Conservation (phyloP, 2,113 vertebrate species). For the Callorhinus ursinus region DNA sequence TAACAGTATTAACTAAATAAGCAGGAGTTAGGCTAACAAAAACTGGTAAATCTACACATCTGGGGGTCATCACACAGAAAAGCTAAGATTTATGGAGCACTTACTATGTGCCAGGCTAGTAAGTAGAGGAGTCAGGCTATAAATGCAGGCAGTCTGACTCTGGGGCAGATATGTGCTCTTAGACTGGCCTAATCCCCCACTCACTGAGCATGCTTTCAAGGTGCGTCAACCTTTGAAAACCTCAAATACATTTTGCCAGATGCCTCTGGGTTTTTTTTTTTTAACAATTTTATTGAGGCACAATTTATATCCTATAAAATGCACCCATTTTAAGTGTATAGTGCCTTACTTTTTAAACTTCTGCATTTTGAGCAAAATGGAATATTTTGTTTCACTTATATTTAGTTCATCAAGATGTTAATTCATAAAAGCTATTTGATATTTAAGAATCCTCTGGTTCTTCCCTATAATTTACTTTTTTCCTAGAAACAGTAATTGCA, state of each 20-base stretch:
- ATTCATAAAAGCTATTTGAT: neutral
- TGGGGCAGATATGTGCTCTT: neutral
- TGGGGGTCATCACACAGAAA: neutral
- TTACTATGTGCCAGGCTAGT: neutral
- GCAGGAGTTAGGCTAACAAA: neutral
- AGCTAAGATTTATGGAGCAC: neutral
- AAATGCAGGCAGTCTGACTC: neutral
- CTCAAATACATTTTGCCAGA: conserved; percentile 10
- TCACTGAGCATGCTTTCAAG: neutral
- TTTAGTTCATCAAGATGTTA: conserved; percentile 36
- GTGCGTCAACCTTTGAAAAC: neutral
- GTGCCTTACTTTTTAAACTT: neutral
- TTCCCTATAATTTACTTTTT: conserved; percentile 23
- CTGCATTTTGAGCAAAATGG: neutral
- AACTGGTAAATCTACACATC: neutral
- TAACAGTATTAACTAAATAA: neutral
- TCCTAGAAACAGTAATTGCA: conserved; percentile 3
- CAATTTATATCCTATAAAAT: neutral
- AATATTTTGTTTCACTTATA: conserved; percentile 41
- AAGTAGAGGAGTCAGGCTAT: neutral
- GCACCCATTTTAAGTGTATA: neutral
- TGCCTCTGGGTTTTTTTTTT: neutral
- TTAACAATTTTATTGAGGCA: neutral
- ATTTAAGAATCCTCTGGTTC: conserved; percentile 32
- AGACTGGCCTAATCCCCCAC: neutral